Evolutionary conservation across 1,140 invertebrate species (phyloP).

Genomic region (Euborellia annulipes): DNA sequence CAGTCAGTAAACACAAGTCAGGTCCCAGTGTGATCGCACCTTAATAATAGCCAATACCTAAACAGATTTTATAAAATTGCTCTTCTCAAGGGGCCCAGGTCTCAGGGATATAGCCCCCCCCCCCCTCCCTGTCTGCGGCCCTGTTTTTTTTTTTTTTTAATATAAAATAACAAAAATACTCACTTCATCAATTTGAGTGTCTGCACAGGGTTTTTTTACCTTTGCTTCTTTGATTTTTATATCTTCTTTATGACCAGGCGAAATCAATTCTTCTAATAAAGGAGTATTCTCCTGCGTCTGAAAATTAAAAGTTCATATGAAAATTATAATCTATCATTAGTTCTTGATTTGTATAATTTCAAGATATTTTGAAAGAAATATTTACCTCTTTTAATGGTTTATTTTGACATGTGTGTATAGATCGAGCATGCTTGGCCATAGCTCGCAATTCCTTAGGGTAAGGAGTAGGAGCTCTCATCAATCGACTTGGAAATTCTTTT

Average conservation of each 20-base stretch:
- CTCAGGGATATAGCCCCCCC: too few relatives aligned
- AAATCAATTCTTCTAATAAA: constrained; percentile 7
- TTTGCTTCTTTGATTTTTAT: constrained; percentile 15
- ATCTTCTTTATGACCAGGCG: constrained; percentile 6
- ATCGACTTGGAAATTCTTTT: constrained; percentile 36
- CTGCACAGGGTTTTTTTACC: constrained; percentile 10
- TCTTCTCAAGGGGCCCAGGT: too few relatives aligned
- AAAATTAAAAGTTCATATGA: constrained; percentile 4
- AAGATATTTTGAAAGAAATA: not conserved
- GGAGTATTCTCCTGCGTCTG: constrained; percentile 7
- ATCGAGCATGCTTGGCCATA: constrained; percentile 57
- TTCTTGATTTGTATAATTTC: not conserved
- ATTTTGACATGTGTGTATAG: constrained; percentile 24
- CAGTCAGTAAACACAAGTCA: too few relatives aligned
- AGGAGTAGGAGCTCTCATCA: constrained; percentile 73
- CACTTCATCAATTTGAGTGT: not conserved
- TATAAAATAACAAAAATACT: not conserved
- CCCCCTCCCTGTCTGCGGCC: not conserved
- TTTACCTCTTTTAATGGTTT: constrained; percentile 5
- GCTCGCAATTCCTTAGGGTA: constrained; percentile 84
- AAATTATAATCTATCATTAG: not conserved
- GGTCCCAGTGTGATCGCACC: not conserved
- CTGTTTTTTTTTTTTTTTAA: not conserved
- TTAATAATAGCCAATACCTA: not conserved
- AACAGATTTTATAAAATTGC: too few relatives aligned